Percentiles rank a stretch among this genome's conserved stretches.
Evolutionary conservation across 1,140 invertebrate species (phyloP).

Genomic region (Euschistus heros): DNA sequence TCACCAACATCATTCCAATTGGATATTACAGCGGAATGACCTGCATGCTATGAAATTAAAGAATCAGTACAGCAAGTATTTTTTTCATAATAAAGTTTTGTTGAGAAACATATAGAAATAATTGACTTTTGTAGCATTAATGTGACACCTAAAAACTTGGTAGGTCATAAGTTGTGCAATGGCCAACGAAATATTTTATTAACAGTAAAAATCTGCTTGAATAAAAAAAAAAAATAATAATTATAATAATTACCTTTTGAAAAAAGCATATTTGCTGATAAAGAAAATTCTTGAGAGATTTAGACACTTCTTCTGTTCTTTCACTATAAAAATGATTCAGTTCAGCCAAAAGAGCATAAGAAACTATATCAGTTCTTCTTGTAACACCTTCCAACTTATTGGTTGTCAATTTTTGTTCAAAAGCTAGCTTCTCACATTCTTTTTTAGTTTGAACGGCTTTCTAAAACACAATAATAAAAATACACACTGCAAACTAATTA

Average conservation of each 20-base stretch:
- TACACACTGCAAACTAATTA: background rate
- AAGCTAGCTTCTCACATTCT: conserved; percentile 71
- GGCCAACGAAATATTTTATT: too few relatives aligned
- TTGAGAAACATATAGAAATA: too few relatives aligned
- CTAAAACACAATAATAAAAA: conserved; percentile 34
- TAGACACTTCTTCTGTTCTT: conserved; percentile 73
- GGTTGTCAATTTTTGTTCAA: conserved; percentile 72
- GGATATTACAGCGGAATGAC: too few relatives aligned
- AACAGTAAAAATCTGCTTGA: too few relatives aligned
- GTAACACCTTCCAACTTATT: conserved; percentile 67
- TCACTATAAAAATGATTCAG: conserved; percentile 85
- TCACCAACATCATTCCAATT: too few relatives aligned
- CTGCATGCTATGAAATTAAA: too few relatives aligned
- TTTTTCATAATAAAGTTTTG: too few relatives aligned
- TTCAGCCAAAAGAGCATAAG: conserved; percentile 85
- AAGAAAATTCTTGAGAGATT: conserved; percentile 75
- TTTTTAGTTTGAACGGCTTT: conserved; percentile 76
- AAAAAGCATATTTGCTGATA: conserved; percentile 86
- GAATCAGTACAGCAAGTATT: too few relatives aligned
- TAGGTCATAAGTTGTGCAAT: too few relatives aligned
- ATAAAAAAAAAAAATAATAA: background rate
- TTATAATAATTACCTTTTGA: conserved; percentile 44
- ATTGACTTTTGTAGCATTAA: too few relatives aligned
- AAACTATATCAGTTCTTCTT: conserved; percentile 76
- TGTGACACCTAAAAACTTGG: too few relatives aligned